A percentile compares a stretch with the other conserved stretches of the same genome.
Evolutionary conservation across 2,888 invertebrate genomes (phyloP).

Genomic region (Drosophila kambysellisi): DNA sequence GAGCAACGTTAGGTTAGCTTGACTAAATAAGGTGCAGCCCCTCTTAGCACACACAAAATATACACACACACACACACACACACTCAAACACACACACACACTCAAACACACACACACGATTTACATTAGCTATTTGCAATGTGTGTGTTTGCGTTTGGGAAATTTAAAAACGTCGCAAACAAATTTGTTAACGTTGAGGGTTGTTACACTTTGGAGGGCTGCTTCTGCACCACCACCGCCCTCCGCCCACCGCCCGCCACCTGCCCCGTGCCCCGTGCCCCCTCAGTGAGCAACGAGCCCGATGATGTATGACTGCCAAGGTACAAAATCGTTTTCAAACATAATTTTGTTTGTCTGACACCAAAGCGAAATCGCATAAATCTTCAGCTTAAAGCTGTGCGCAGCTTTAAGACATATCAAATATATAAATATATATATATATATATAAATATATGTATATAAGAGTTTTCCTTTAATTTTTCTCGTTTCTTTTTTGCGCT

Average conservation of each 20-base stretch:
- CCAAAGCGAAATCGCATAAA: conserved; percentile 66
- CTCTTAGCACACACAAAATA: not conserved
- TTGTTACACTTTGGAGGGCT: conserved; percentile 45
- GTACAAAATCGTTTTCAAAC: conserved; percentile 76
- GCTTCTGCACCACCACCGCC: not conserved
- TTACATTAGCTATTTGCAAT: conserved; percentile 68
- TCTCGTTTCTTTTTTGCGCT: conserved; percentile 1
- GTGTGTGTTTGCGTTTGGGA: conserved; percentile 49
- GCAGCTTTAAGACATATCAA: conserved; percentile 35
- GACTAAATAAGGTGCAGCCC: conserved; percentile 71
- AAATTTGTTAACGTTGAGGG: conserved; percentile 78
- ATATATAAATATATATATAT: not conserved
- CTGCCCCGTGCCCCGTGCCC: too few species aligned
- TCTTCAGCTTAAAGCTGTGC: conserved; percentile 62
- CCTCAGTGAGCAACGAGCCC: conserved; percentile 18
- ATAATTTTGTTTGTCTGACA: conserved; percentile 78
- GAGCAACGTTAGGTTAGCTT: conserved; percentile 38
- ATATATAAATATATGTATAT: conserved; percentile 6
- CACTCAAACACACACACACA: not conserved
- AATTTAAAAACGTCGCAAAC: conserved; percentile 81
- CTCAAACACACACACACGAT: conserved; percentile 52
- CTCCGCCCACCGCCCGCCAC: not conserved
- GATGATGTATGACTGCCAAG: conserved; percentile 78
- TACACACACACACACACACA: not conserved
- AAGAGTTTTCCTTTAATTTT: not conserved